A percentile compares a stretch with the other conserved stretches of the same genome.
phyloP scores from a whole-genome alignment of 2,797 vertebrate genomes.

The Craterocephalus amniculus region DNA sequence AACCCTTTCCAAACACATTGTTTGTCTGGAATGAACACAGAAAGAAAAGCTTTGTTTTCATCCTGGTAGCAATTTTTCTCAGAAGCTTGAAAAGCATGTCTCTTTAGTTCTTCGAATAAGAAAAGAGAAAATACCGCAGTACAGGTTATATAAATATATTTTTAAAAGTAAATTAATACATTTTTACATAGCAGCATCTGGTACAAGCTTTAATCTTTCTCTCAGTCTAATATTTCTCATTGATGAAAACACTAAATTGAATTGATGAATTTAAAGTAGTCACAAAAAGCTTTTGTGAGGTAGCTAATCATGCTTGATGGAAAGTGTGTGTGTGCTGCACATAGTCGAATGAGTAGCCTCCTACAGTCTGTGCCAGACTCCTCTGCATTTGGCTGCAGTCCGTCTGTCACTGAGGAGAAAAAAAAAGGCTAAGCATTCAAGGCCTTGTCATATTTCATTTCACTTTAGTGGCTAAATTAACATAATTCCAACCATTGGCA shows the following conservation, averaged over 20 bases:
- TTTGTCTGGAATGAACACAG: slow-evolving; percentile 26
- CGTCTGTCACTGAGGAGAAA: slow-evolving; percentile 58
- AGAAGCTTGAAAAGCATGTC: slow-evolving; percentile 4
- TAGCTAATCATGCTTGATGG: slow-evolving; percentile 49
- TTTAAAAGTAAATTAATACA: not conserved
- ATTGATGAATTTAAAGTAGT: slow-evolving; percentile 36
- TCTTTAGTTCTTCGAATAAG: slow-evolving; percentile 4
- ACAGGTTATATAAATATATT: not conserved
- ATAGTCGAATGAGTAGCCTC: slow-evolving; percentile 52
- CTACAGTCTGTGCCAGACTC: slow-evolving; percentile 74
- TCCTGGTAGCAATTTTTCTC: not conserved
- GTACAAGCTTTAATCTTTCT: slow-evolving; percentile 16
- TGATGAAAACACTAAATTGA: slow-evolving; percentile 36
- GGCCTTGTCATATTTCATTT: slow-evolving; percentile 50
- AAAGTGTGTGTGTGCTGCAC: slow-evolving; percentile 28
- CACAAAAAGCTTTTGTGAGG: slow-evolving; percentile 32
- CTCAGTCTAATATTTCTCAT: slow-evolving; percentile 32
- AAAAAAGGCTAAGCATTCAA: slow-evolving; percentile 42
- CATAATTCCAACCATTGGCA: slow-evolving; percentile 25
- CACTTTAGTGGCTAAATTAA: slow-evolving; percentile 36
- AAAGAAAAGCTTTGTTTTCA: slow-evolving; percentile 5
- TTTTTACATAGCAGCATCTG: slow-evolving; percentile 6
- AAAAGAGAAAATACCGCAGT: not conserved
- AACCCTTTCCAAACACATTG: slow-evolving; percentile 39
- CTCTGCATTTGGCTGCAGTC: slow-evolving; percentile 67